Conservation (phyloP, 2,888 invertebrate species). For the Crematogaster levior region DNA sequence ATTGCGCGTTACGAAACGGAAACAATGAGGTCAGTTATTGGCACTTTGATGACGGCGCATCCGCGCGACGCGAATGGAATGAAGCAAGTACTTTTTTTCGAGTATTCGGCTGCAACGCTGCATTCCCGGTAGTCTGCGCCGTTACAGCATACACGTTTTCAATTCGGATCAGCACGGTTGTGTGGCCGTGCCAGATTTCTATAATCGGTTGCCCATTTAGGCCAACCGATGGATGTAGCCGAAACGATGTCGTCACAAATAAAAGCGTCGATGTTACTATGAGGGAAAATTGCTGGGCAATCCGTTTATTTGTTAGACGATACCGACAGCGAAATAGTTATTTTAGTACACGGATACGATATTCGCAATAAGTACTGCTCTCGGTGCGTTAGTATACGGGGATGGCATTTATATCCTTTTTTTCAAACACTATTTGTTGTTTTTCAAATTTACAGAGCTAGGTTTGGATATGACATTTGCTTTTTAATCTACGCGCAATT, state of each 20-base stretch:
- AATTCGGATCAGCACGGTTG: slow-evolving; percentile 39
- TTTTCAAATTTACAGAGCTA: slow-evolving; percentile 3
- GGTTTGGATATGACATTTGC: slow-evolving; percentile 8
- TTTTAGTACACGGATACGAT: slow-evolving; percentile 16
- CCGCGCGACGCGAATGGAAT: slow-evolving; percentile 29
- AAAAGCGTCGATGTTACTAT: slow-evolving; percentile 34
- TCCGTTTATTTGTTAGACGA: slow-evolving; percentile 48
- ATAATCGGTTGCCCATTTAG: slow-evolving; percentile 54
- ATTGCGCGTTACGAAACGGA: slow-evolving; percentile 25
- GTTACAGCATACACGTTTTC: slow-evolving; percentile 32
- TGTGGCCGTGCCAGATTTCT: slow-evolving; percentile 44
- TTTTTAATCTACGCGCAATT: slow-evolving; percentile 1
- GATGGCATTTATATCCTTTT: slow-evolving; percentile 2
- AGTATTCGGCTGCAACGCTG: slow-evolving; percentile 9
- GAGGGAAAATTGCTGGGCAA: slow-evolving; percentile 41
- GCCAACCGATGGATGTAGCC: slow-evolving; percentile 38
- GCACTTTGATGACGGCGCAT: slow-evolving; percentile 44
- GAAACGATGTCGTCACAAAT: slow-evolving; percentile 44
- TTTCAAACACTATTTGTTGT: slow-evolving; percentile 17
- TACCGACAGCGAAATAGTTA: slow-evolving; percentile 34
- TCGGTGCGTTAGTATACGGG: not conserved
- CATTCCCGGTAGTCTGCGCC: slow-evolving; percentile 11
- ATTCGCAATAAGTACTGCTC: slow-evolving; percentile 22
- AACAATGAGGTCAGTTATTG: slow-evolving; percentile 53
- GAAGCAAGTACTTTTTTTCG: slow-evolving; percentile 32